These are phyloP conservation scores for Burhinus bistriatus DNA, from an alignment of 2,113 vertebrate species.

Conservation along the genomic window DNA sequence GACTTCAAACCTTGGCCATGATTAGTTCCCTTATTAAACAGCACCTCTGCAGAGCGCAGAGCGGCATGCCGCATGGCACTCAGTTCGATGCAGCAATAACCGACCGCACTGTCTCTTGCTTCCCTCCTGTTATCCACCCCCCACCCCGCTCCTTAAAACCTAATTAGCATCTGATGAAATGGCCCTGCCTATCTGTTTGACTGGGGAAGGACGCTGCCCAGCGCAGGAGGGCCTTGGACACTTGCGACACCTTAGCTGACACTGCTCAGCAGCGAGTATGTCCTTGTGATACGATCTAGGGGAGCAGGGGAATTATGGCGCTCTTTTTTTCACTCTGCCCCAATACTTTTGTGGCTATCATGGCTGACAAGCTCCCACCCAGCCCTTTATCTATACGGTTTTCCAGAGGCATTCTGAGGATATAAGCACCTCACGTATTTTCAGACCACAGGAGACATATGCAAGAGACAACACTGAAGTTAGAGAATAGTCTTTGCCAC, in stretches of 20 bases:
- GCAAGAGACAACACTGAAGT: background rate
- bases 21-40: background rate
- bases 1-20: background rate
- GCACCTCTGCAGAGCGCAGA: background rate
- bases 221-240: fast-evolving
- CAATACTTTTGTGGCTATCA: background rate
- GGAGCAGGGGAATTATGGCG: background rate
- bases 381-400: background rate
- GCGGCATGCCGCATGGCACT: fast-evolving
- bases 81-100: background rate
- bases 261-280: background rate
- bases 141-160: fast-evolving
- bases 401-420: background rate
- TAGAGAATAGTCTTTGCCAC: background rate
- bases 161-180: background rate
- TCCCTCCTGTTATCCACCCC: background rate
- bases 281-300: background rate
- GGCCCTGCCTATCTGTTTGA: background rate
- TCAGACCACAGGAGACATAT: background rate
- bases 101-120: background rate
- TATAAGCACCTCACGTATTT: background rate
- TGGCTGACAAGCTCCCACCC: background rate
- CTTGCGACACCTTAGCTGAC: background rate
- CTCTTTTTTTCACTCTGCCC: background rate
- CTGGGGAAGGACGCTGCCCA: background rate